Conservation (phyloP, 2,113 vertebrate species). For the Pomatostomus ruficeps region DNA sequence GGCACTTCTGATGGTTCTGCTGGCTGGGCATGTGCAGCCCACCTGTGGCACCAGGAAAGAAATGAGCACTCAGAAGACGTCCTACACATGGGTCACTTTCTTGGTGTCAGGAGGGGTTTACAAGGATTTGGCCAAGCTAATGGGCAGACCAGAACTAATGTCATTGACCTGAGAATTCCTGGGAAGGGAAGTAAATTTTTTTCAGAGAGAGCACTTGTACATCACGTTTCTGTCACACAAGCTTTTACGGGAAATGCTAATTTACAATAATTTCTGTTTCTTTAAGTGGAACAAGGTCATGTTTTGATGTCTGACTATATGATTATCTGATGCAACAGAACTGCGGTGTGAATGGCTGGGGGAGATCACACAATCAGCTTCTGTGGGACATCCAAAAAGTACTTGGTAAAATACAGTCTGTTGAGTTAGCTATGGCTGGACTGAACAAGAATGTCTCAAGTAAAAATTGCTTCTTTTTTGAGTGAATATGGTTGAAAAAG, state of each 20-base stretch:
- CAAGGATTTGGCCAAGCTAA: neutral
- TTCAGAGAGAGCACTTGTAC: neutral
- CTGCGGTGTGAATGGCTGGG: neutral
- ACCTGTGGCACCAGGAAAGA: neutral
- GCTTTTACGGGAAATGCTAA: neutral
- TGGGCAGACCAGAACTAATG: neutral
- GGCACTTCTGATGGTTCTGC: neutral
- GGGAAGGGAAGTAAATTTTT: neutral
- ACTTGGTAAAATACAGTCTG: neutral
- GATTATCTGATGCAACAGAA: neutral
- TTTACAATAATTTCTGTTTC: neutral
- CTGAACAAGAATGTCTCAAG: neutral
- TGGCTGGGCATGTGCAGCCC: neutral
- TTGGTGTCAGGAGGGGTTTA: neutral
- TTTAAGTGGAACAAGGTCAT: neutral
- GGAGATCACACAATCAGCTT: neutral
- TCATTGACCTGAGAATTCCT: neutral
- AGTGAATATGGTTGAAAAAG: neutral
- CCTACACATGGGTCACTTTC: neutral
- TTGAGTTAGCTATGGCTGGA: neutral
- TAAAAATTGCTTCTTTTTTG: neutral
- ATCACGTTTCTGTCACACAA: neutral
- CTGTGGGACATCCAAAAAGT: neutral
- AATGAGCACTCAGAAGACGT: accelerated
- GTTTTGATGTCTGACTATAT: neutral